phyloP scores from a whole-genome alignment of 2,888 invertebrate genomes.

The Cephus runcator region DNA sequence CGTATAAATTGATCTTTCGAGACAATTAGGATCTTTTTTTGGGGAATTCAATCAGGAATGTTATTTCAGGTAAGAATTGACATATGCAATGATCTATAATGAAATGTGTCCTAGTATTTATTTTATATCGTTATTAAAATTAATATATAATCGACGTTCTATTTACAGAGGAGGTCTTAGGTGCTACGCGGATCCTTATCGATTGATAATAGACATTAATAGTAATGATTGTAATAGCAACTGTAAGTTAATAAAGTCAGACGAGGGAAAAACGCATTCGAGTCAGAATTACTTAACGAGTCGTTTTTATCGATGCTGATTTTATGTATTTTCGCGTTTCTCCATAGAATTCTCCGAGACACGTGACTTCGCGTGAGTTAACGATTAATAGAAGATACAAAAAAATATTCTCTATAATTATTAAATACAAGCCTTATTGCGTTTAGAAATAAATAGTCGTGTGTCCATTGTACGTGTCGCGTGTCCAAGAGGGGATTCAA shows the following conservation, averaged over 20 bases:
- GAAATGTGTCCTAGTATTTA: slow-evolving; percentile 19
- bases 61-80: not conserved
- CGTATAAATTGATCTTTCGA: not conserved
- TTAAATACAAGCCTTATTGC: slow-evolving; percentile 24
- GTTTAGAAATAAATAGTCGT: slow-evolving; percentile 31
- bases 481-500: not conserved
- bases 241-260: slow-evolving; percentile 30
- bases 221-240: slow-evolving; percentile 26
- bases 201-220: slow-evolving; percentile 23
- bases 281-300: not conserved
- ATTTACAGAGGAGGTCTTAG: slow-evolving; percentile 49
- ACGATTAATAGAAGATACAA: slow-evolving; percentile 18
- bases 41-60: no score
- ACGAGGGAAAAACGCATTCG: slow-evolving; percentile 18
- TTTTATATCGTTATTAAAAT: slow-evolving; percentile 57
- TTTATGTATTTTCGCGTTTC: not conserved
- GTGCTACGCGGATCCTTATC: slow-evolving; percentile 27
- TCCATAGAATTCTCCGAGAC: slow-evolving; percentile 5
- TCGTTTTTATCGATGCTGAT: not conserved
- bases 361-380: slow-evolving; percentile 11
- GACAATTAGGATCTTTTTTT: not conserved
- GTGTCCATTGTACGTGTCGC: not conserved
- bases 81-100: not conserved
- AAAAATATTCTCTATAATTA: slow-evolving; percentile 23
- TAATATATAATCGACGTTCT: slow-evolving; percentile 56